phyloP scores from a whole-genome alignment of 2,888 invertebrate genomes.

The Spodoptera littoralis region DNA sequence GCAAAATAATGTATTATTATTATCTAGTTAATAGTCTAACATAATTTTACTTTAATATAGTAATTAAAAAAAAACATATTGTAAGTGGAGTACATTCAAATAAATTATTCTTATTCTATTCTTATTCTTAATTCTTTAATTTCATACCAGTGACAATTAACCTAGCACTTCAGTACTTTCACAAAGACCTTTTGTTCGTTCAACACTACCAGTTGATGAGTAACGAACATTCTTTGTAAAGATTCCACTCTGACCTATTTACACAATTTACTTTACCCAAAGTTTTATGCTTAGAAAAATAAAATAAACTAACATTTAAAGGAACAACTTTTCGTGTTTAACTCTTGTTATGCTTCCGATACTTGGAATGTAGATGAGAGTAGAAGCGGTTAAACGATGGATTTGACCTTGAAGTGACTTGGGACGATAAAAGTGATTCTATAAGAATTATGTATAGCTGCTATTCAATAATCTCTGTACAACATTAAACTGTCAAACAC shows the following conservation, averaged over 20 bases:
- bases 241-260: slow-evolving; percentile 1
- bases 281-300: slow-evolving; percentile 20
- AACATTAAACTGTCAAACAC: no score
- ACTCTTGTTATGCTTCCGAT: slow-evolving; percentile 15
- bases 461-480: no score
- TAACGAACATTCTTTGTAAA: slow-evolving; percentile 2
- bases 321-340: slow-evolving; percentile 21
- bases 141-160: no score
- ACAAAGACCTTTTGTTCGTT: not conserved
- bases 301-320: slow-evolving; percentile 24
- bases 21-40: no score
- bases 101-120: no score
- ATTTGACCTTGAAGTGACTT: no score
- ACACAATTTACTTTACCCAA: slow-evolving; percentile 8
- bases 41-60: no score
- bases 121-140: no score
- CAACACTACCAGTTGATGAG: not conserved
- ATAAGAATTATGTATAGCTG: not conserved
- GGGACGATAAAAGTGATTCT: not conserved
- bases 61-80: no score
- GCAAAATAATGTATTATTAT: no score
- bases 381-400: not conserved
- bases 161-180: not conserved
- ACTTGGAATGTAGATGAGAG: slow-evolving; percentile 7
- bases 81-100: no score